These are phyloP conservation scores for Bergia puertoricense DNA, from an alignment of 92 coral and sea anemone genomes.

Conservation along the genomic window DNA sequence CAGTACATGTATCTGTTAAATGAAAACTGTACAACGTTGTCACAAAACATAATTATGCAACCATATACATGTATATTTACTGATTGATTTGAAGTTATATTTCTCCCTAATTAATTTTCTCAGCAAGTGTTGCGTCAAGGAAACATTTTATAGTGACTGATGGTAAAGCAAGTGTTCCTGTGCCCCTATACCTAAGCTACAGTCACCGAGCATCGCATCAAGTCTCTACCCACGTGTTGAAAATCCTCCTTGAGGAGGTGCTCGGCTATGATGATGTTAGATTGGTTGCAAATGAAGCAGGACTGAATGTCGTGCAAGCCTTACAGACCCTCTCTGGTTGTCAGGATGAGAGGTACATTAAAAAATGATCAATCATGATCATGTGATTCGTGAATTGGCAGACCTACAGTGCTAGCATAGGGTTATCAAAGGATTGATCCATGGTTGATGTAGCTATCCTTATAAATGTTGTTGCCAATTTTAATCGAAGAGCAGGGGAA, in stretches of 20 bases:
- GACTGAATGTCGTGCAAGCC: conserved; percentile 38
- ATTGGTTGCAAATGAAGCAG: conserved; percentile 56
- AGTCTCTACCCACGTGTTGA: conserved; percentile 67
- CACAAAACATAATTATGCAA: too few relatives aligned
- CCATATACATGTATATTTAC: too few relatives aligned
- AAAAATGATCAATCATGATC: background rate
- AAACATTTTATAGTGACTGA: conserved; percentile 66
- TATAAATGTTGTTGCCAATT: too few relatives aligned
- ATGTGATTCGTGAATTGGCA: background rate
- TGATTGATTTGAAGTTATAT: background rate
- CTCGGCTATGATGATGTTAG: conserved; percentile 74
- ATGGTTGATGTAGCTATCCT: too few relatives aligned
- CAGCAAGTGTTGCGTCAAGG: conserved; percentile 48
- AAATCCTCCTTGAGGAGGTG: conserved; percentile 71
- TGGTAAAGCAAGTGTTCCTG: conserved; percentile 33
- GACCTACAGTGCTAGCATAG: too few relatives aligned
- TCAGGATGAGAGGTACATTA: background rate
- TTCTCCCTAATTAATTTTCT: background rate
- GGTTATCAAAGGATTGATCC: too few relatives aligned
- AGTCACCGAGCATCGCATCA: conserved; percentile 75
- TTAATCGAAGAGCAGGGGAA: too few relatives aligned
- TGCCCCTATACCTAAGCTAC: conserved; percentile 69
- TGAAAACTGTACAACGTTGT: too few relatives aligned
- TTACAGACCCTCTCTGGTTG: conserved; percentile 57
- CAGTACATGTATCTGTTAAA: too few relatives aligned